Evolutionary conservation across 2,797 vertebrate species (phyloP), one percentile per base, ranked within the genome.

Genomic region (Chaetodon trifasciatus): DNA sequence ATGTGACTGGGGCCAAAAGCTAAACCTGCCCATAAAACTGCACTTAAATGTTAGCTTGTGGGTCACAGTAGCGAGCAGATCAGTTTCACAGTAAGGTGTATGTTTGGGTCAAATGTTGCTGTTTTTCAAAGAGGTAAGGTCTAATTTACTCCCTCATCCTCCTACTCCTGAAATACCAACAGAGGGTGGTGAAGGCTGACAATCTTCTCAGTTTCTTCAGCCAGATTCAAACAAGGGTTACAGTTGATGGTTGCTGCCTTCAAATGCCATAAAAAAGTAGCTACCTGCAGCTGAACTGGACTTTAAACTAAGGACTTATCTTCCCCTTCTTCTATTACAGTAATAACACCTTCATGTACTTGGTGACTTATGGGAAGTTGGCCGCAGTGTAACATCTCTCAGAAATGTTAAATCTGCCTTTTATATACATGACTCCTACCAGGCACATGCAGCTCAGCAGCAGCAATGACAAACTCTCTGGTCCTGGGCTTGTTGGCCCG

Each of bases 401-500:
- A 32, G 8, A 56, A 11, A 68, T 40, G 12, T 63, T 23, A 47
- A 23, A 44, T 39, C 0, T 57, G 9, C 37, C 11, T 39, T 50
- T 17, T 19, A 28, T 24, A 56, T 4, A 71, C 15, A n/a, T 40
- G 37, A 24, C 9, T 76, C 95, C 96, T 95, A 99, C 98, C 97
- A 7, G 97, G 95, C 57, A 99, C 96, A 3, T 93, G 96, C 76
- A 99, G 96, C 92, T 98, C 97, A 0, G 98, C 98, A 0, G 97
- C 95, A 0, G 97, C 97, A 0, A 93, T 96, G 70, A 97, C 96
- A 12, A 98, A 99, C 89, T 98, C 96, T 75, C 97, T 96, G 40
- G 97, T 99, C 76, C 93, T 98, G 77, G 97, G 97, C 86, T 97
- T 98, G 94, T 99, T 99, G 85, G 97, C 98, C 3, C 98, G 95